Conservation (phyloP, 2,113 vertebrate genomes). For the Ellobius talpinus region DNA sequence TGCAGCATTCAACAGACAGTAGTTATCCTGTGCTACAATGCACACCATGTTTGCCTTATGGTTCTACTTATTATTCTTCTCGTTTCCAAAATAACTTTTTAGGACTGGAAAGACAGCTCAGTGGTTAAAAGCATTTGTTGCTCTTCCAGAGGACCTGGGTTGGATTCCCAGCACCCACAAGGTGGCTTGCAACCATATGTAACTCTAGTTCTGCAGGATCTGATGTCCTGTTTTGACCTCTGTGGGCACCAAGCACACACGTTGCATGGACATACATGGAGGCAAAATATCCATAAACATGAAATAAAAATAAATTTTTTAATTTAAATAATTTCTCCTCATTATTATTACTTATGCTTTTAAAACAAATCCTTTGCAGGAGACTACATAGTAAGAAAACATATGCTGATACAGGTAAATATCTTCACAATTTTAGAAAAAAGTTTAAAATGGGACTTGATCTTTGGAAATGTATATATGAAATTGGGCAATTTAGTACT, state of each 20-base stretch:
- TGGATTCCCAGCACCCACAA: neutral
- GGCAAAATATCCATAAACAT: neutral
- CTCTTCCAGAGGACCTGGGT: neutral
- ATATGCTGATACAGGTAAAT: neutral
- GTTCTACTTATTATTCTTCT: neutral
- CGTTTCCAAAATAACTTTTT: neutral
- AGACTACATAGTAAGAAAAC: neutral
- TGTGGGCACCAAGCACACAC: neutral
- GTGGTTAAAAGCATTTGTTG: neutral
- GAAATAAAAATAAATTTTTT: neutral
- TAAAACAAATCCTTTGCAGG: neutral
- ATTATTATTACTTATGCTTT: conserved; percentile 5
- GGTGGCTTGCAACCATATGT: neutral
- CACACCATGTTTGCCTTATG: conserved; percentile 6
- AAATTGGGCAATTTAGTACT: too few species aligned
- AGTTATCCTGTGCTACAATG: neutral
- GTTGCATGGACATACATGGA: neutral
- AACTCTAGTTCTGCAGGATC: neutral
- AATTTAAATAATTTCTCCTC: neutral
- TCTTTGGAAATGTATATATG: neutral
- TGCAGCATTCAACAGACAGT: neutral
- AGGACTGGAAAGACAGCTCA: neutral
- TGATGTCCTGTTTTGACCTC: neutral
- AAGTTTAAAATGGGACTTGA: neutral
- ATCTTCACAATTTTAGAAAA: conserved; percentile 8